Base-by-base conservation (phyloP, 1,140 invertebrate genomes). In the Apis laboriosa region DNA sequence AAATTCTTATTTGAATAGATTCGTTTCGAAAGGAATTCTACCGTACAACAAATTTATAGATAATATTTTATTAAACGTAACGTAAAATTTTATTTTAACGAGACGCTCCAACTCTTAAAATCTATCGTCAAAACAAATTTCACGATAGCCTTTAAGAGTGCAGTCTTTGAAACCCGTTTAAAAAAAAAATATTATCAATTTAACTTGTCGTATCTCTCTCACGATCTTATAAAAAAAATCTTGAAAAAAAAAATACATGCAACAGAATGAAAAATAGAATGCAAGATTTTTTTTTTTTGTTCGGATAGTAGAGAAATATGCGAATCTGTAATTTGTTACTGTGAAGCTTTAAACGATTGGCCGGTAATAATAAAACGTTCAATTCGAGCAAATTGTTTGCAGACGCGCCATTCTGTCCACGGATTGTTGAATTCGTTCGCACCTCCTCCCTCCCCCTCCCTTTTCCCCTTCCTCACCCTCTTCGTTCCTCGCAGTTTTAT, bases 331-430 rank as follows among this genome's bases (percentile, higher is more conserved):
- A 66, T 66, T 55, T 64, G 51, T 64, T 55, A 53, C 61, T 56
- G 24, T 28, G 19, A 24, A 63, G 43, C 76, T 67, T 79, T 71
- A 72, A 79, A 72, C 70, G 51, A 72, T 60, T 49, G 53, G 61
- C 71, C 71, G 28, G 34, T 24, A 75, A 56, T 74, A 75, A 80
- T 80, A 80, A 64, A 80, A n/a, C 72, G 61, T 75, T 75, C 79
- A 58, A 80, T 80, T 75, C 72, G 34, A 7, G 61, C n/a, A 75
- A 80, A 80, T 80, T 80, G 79, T 80, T 80, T 75, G 79, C 79
- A 77, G 75, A 77, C 51, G 63, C 63, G 51, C 43, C 19, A 75
- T 67, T 67, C 79, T 75, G 24, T 56, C 51, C 5, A 64, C 28
- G 43, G 34, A 77, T 81, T 76, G 73, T 76, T 77, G 73, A 68